Percentiles rank a stretch among this genome's conserved stretches.
These are phyloP conservation scores for Anthopleura xanthogrammica DNA, from an alignment of 92 coral and sea anemone genomes.

Conservation along the genomic window DNA sequence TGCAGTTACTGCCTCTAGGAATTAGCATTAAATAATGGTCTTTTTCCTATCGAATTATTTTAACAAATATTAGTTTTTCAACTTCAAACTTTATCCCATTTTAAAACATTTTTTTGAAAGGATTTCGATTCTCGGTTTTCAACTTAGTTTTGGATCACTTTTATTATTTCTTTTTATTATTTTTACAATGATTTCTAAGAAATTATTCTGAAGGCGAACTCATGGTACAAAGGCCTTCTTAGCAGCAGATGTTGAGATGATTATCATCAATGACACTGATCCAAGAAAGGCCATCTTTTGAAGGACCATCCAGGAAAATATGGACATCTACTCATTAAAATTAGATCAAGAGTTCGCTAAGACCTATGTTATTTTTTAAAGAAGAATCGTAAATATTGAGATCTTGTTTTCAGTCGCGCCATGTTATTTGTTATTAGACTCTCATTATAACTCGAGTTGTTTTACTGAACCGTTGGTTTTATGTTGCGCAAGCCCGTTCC, in stretches of 20 bases:
- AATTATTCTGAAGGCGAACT: not conserved
- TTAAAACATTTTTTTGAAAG: not conserved
- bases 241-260: slow-evolving; percentile 23
- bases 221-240: slow-evolving; percentile 9
- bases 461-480: slow-evolving; percentile 1
- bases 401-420: slow-evolving; percentile 15
- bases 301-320: slow-evolving; percentile 25
- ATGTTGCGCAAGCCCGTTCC: not conserved
- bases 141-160: not conserved
- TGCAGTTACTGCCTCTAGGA: not conserved
- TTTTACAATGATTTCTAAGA: not conserved
- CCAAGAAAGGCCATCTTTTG: slow-evolving; percentile 22
- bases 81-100: not conserved
- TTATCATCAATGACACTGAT: slow-evolving; percentile 11
- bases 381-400: slow-evolving; percentile 14
- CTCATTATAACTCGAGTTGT: not conserved
- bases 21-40: slow-evolving; percentile 9
- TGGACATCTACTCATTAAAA: slow-evolving; percentile 17
- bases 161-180: not conserved
- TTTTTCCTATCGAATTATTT: not conserved
- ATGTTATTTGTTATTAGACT: slow-evolving; percentile 15
- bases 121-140: not conserved
- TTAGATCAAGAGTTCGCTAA: slow-evolving; percentile 26
- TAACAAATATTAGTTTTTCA: slow-evolving; percentile 19
- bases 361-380: slow-evolving; percentile 14